phyloP scores from a whole-genome alignment of 92 coral and sea anemone genomes.

The Heliopora coerulea region DNA sequence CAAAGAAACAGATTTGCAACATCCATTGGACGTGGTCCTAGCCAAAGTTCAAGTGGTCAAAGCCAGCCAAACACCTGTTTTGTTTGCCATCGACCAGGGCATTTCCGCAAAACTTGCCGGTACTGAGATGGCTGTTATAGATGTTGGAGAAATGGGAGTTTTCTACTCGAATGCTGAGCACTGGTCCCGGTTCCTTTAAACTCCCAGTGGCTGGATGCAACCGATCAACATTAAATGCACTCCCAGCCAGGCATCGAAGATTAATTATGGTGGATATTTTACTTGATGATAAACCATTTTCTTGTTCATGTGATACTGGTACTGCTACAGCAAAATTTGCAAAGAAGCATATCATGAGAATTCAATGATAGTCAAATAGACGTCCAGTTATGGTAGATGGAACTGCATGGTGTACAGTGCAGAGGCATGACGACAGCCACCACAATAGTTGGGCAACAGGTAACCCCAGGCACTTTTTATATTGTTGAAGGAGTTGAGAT shows the following conservation, averaged over 20 bases:
- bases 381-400: constrained; percentile 3
- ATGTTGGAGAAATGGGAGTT: too few relatives aligned
- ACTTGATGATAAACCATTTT: background rate
- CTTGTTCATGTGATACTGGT: constrained; percentile 11
- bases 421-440: constrained; percentile 1
- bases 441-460: background rate
- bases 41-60: too few relatives aligned
- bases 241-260: background rate
- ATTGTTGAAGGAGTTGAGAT: background rate
- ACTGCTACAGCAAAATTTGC: background rate
- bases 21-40: too few relatives aligned
- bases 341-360: background rate
- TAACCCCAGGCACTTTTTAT: background rate
- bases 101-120: background rate
- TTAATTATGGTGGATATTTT: constrained; percentile 5
- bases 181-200: background rate
- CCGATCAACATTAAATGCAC: background rate
- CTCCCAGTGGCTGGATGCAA: background rate
- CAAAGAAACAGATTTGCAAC: background rate
- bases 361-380: background rate
- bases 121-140: background rate
- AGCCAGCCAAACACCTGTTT: too few relatives aligned
- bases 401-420: constrained; percentile 25
- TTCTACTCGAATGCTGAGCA: background rate
- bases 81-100: too few relatives aligned